Evolutionary conservation across 92 coral and sea anemone genomes (phyloP), one percentile per base, ranked within the genome.

Genomic region (Paragorgia papillata): DNA sequence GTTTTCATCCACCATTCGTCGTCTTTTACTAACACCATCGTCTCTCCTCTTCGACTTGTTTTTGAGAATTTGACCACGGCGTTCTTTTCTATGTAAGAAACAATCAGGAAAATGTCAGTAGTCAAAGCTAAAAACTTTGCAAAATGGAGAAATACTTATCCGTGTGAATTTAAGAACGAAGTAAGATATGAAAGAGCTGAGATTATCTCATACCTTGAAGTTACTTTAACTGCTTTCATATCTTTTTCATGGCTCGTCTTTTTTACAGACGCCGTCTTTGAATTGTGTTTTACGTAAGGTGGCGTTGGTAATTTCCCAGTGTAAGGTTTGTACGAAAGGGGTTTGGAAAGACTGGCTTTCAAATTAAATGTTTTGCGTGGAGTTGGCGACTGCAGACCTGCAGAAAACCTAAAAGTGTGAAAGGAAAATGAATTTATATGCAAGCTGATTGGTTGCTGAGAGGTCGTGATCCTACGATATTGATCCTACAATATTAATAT

Each of bases 291-390:
- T 63, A 80, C 59, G 40, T 66, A 82, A 7, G 90, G 86, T 20
- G 88, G 76, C 17, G 91, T 86, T 44, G 85, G 79, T 2, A 94
- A 66, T 77, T 91, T 94, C 21, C 98, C 98, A 1, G 78, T 88
- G 82, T 94, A 91, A 27, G 98, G 98, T 71, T 90, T 90, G 69
- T 94, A 94, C 10, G 62, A 0, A 20, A 94, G 71, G 0, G 98
- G 97, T 33, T 90, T 94, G 7, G 98, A 89, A 31, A 94, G 75
- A 57, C 97, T 90, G 26, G 94, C 94, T 79, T 90, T 69, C 17
- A 94, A 79, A 63, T 94, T 92, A 88, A 94, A 94, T 82, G 49
- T 89, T 80, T 82, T 90, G 30, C 62, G 83, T 18, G 92, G 93
- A 10, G 93, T 89, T 26, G 98, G 88, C 0, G 88, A 75, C 13